Percentiles rank a stretch among this genome's conserved stretches.
Conservation (phyloP, 2,888 invertebrate species). For the Mythimna vitellina region DNA sequence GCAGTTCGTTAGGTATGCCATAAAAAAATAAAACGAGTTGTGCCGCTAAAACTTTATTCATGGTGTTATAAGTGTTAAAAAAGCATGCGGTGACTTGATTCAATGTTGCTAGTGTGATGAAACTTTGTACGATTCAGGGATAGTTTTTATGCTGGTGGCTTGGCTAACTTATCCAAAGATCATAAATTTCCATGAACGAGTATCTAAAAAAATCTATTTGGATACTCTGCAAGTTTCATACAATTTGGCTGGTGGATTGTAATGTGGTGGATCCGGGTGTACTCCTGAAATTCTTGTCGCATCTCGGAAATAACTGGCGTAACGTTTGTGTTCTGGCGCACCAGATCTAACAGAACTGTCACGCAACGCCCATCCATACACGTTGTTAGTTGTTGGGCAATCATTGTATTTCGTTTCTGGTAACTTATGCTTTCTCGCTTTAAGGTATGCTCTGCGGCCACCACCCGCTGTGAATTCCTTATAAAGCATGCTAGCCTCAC, state of each 20-base stretch:
- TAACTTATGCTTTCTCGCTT: conserved; percentile 22
- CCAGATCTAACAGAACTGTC: conserved; percentile 1
- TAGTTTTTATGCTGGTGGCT: neutral
- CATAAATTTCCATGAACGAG: neutral
- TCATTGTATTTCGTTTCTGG: conserved; percentile 34
- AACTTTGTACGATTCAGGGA: neutral
- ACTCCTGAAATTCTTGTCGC: conserved; percentile 26
- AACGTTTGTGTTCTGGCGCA: conserved; percentile 19
- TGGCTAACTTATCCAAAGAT: neutral
- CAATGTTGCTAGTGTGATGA: neutral
- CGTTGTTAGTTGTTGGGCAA: conserved; percentile 25
- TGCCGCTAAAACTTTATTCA: conserved; percentile 15
- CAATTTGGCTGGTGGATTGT: conserved; percentile 1
- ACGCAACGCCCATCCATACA: conserved; percentile 29
- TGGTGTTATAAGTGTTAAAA: neutral
- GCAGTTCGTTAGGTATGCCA: too few species aligned
- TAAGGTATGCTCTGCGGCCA: conserved; percentile 33
- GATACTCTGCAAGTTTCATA: conserved; percentile 1
- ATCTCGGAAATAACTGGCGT: conserved; percentile 5
- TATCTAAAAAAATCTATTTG: neutral
- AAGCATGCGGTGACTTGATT: conserved; percentile 1
- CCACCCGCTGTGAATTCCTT: conserved; percentile 12
- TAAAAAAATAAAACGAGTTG: neutral
- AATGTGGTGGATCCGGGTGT: conserved; percentile 34
- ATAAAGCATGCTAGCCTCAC: conserved; percentile 26